phyloP scores from a whole-genome alignment of 2,797 vertebrate species.

The Gallinago solitaria region DNA sequence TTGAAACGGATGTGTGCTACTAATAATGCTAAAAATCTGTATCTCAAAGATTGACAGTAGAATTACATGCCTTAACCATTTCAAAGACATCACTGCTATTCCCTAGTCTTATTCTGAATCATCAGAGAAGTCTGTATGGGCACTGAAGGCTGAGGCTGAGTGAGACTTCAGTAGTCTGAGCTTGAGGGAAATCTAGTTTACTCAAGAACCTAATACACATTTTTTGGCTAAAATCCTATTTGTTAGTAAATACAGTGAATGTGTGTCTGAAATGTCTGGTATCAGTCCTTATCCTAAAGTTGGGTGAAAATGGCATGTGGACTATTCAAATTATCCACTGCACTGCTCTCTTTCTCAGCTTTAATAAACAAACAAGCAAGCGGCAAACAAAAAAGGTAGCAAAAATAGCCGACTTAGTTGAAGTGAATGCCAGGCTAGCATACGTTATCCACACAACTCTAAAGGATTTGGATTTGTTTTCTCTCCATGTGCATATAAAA shows the following conservation, averaged over 20 bases:
- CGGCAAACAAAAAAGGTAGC: not conserved
- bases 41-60: not conserved
- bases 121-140: not conserved
- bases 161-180: not conserved
- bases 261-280: not conserved
- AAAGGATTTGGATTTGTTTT: slow-evolving; percentile 4
- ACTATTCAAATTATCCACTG: not conserved
- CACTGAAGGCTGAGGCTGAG: not conserved
- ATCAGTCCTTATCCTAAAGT: not conserved
- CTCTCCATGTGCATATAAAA: not conserved
- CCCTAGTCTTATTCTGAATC: not conserved
- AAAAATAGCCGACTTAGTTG: not conserved
- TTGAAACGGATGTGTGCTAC: not conserved
- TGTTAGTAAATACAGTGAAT: not conserved
- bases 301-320: not conserved
- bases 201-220: not conserved
- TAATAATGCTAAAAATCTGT: not conserved
- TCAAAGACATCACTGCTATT: not conserved
- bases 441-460: not conserved
- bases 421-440: not conserved
- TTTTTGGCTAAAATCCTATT: not conserved
- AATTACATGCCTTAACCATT: not conserved
- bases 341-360: not conserved
- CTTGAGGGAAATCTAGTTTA: not conserved
- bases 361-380: not conserved